Conservation (phyloP, 2,888 invertebrate species). For the Steinernema hermaphroditum region DNA sequence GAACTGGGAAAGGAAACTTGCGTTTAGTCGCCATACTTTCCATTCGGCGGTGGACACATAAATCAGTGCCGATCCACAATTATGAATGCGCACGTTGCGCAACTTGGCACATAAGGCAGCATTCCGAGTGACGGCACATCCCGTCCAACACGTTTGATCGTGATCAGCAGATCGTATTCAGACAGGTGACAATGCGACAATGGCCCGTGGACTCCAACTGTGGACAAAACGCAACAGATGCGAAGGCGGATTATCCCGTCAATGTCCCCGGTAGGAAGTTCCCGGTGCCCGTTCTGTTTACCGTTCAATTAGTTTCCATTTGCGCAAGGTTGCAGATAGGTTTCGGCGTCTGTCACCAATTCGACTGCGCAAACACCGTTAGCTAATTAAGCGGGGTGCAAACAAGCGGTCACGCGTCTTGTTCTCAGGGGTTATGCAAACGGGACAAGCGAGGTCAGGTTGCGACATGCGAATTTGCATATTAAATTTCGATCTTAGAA, state of each 20-base stretch:
- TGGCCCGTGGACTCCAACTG: neutral
- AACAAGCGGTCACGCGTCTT: neutral
- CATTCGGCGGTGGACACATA: neutral
- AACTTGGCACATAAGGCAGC: conserved; percentile 11
- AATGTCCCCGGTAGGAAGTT: conserved; percentile 11
- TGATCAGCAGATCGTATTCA: neutral
- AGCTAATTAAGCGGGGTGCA: conserved; percentile 18
- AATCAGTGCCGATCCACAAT: conserved; percentile 22
- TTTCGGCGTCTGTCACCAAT: conserved; percentile 28
- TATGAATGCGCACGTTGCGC: conserved; percentile 15
- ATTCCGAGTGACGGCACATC: neutral
- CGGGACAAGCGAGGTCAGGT: neutral
- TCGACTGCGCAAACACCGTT: conserved; percentile 22
- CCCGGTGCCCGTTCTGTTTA: neutral
- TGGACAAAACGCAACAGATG: conserved; percentile 16
- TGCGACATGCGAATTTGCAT: conserved; percentile 14
- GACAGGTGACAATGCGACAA: conserved; percentile 25
- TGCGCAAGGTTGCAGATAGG: conserved; percentile 24
- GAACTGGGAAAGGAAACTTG: neutral
- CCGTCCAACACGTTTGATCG: conserved; percentile 10
- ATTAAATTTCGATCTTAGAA: neutral
- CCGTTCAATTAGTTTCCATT: conserved; percentile 30
- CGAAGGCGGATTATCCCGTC: conserved; percentile 9
- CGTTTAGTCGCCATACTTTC: neutral
- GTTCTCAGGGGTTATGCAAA: conserved; percentile 10